phyloP scores from a whole-genome alignment of 2,888 invertebrate genomes.

The Phortica okadai region DNA sequence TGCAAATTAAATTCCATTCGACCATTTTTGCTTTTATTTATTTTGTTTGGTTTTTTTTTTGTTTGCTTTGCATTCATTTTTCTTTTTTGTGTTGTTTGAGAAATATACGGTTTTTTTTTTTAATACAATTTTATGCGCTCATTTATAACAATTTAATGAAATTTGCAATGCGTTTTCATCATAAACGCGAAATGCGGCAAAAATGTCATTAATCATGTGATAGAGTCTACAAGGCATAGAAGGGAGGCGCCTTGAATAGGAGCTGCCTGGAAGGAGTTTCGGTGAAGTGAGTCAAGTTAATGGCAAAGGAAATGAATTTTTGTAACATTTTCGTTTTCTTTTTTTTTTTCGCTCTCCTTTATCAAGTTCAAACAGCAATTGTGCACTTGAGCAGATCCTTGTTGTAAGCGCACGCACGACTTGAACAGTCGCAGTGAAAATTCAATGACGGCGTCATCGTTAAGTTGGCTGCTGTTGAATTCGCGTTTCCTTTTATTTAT shows the following conservation, averaged over 20 bases:
- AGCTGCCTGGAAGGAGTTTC: no score
- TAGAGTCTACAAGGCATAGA: conserved; percentile 21
- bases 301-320: no score
- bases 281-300: no score
- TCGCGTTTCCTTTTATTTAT: no score
- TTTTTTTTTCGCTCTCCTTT: conserved; percentile 43
- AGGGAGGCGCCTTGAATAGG: not conserved
- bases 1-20: conserved; percentile 64
- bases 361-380: no score
- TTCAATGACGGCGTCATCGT: conserved; percentile 15
- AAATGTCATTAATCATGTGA: conserved; percentile 35
- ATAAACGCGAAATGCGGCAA: conserved; percentile 39
- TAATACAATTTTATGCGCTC: conserved; percentile 31
- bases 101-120: conserved; percentile 48
- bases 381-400: no score
- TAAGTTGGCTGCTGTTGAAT: not conserved
- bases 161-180: conserved; percentile 69
- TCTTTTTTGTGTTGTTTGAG: conserved; percentile 35
- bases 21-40: conserved; percentile 16
- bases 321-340: no score
- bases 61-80: conserved; percentile 24
- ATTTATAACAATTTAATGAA: conserved; percentile 71
- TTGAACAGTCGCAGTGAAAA: conserved; percentile 7
- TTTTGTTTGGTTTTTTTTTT: conserved; percentile 13
- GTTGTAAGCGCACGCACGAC: conserved; percentile 11